Evolutionary conservation across 2,888 invertebrate genomes (phyloP).

Genomic region (Drosophila falleni): DNA sequence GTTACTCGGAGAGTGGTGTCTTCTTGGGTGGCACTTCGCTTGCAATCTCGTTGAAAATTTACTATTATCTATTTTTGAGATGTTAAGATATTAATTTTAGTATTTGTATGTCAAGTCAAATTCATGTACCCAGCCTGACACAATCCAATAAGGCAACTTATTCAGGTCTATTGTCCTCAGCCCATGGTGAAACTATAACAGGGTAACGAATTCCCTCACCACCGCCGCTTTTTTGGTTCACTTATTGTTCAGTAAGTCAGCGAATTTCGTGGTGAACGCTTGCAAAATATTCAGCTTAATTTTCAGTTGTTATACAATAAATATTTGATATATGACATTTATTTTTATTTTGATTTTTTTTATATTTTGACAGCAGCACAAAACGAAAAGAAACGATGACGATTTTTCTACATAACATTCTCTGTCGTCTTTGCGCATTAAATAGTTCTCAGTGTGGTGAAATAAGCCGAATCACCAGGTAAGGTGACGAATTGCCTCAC

Average conservation of each 20-base stretch:
- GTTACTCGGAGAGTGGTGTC: slow-evolving; percentile 1
- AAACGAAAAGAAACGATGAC: not conserved
- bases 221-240: too few species aligned
- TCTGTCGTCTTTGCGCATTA: too few species aligned
- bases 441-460: too few species aligned
- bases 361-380: not conserved
- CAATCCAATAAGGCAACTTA: slow-evolving; percentile 13
- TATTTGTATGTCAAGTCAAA: slow-evolving; percentile 17
- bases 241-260: too few species aligned
- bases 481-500: too few species aligned
- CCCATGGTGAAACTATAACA: not conserved
- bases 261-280: too few species aligned
- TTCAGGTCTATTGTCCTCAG: not conserved
- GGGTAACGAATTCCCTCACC: not conserved
- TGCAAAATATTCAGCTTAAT: too few species aligned
- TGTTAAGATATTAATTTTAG: slow-evolving; percentile 17
- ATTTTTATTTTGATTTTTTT: too few species aligned
- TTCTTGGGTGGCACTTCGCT: slow-evolving; percentile 12
- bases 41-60: slow-evolving; percentile 35
- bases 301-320: too few species aligned
- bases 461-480: too few species aligned
- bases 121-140: slow-evolving; percentile 23
- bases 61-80: slow-evolving; percentile 18
- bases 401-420: not conserved
- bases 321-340: too few species aligned